Percentiles rank a stretch among this genome's conserved stretches.
Evolutionary conservation across 2,888 invertebrate genomes (phyloP).

Genomic region (Sepiola atlantica): DNA sequence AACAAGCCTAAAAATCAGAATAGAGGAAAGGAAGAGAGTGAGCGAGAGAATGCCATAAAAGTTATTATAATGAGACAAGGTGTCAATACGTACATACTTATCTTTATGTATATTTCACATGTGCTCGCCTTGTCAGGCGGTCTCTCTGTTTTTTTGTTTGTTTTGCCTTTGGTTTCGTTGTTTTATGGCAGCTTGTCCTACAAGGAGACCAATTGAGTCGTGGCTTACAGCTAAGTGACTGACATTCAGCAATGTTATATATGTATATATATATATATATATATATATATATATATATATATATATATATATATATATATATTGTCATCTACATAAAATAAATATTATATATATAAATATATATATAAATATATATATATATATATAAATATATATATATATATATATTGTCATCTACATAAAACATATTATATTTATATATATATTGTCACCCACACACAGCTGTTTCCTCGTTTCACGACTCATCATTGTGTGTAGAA

Average conservation of each 20-base stretch:
- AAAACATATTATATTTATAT: no score
- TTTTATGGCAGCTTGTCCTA: background rate
- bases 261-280: background rate
- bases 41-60: background rate
- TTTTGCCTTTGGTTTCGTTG: no score
- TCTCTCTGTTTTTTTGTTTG: background rate
- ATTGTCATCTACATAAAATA: no score
- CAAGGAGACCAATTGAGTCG: background rate
- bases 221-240: background rate
- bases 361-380: no score
- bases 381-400: no score
- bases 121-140: conserved; percentile 7
- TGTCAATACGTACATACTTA: conserved; percentile 21
- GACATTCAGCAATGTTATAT: background rate
- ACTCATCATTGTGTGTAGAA: no score
- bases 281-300: background rate
- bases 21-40: background rate
- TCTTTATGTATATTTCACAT: background rate
- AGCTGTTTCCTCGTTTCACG: no score
- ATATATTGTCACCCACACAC: no score
- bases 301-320: no score
- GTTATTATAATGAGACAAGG: background rate
- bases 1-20: background rate
- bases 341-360: no score
- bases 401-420: no score